Evolutionary conservation across 2,797 vertebrate species (phyloP), one percentile per base, ranked within the genome.

Genomic region (Harpagifer antarcticus): DNA sequence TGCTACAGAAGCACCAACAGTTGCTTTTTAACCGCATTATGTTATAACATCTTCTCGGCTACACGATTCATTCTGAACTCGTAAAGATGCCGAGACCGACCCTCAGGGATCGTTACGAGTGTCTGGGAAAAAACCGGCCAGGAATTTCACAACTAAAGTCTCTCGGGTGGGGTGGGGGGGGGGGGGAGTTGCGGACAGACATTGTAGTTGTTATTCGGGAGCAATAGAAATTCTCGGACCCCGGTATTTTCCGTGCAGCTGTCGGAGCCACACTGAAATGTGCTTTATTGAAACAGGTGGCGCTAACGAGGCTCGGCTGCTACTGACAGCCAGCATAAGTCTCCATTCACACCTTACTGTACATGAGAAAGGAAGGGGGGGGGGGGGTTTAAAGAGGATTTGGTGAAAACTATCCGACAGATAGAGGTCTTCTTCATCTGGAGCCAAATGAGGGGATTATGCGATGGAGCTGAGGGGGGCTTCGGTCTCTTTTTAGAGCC

Each of bases 271-370:
- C 16, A 54, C 68, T 75, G n/a, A 49, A 17, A 33, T 27, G 16
- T 45, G 55, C 57, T 81, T 76, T 80, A 79, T 68, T 79, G 84
- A 77, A 89, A 82, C 92, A 91, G 90, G 89, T 92, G 92, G 76
- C 1, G 86, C 84, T 90, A 90, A 93, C 85, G 67, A 91, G 91
- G 52, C 82, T 63, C 31, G 11, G 57, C 47, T 79, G 80, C 76
- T 64, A 33, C 66, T 81, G 85, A 90, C 90, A 88, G 81, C 56
- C 42, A 16, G 43, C 78, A 74, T 49, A 79, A 68, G 82, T 75
- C 86, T 84, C 67, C 79, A 54, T 81, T 91, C 85, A 81, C 91
- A 89, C 83, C 67, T 86, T 86, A 74, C 86, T 86, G 85, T 76
- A 76, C 82, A 53, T 15, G 23, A 67, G 54, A 17, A 2, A 16